Percentiles rank a stretch among this genome's conserved stretches.
phyloP scores from a whole-genome alignment of 2,888 invertebrate genomes.

The Sarcophaga rosellei region DNA sequence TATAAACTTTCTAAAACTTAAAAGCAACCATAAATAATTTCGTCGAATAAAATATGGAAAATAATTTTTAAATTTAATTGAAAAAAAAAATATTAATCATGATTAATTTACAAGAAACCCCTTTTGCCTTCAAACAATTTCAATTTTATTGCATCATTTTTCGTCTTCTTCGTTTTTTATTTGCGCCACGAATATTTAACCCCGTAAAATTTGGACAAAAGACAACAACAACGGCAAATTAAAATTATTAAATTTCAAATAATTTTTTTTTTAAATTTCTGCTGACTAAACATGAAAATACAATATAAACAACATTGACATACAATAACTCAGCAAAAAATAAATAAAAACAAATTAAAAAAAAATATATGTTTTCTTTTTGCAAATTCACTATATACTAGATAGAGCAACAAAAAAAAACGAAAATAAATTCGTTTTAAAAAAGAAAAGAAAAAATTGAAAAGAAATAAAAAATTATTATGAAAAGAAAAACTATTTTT shows the following conservation, averaged over 20 bases:
- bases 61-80: too few species aligned
- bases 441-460: too few species aligned
- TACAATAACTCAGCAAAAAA: conserved; percentile 34
- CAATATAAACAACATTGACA: conserved; percentile 53
- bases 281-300: conserved; percentile 49
- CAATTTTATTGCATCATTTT: background rate
- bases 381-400: too few species aligned
- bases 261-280: conserved; percentile 17
- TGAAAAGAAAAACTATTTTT: too few species aligned
- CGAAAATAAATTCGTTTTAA: too few species aligned
- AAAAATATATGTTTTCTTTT: background rate
- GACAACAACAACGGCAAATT: background rate
- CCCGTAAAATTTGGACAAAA: conserved; percentile 22
- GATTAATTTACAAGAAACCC: background rate
- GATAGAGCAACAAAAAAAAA: too few species aligned
- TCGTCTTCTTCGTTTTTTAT: background rate
- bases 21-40: too few species aligned
- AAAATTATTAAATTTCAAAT: conserved; percentile 34
- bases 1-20: too few species aligned
- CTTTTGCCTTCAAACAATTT: conserved; percentile 16
- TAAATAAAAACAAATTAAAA: conserved; percentile 8
- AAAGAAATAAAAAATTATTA: too few species aligned
- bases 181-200: conserved; percentile 29
- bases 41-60: too few species aligned
- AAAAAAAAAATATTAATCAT: too few species aligned